phyloP scores from a whole-genome alignment of 2,113 vertebrate genomes.

The Craseonycteris thonglongyai region DNA sequence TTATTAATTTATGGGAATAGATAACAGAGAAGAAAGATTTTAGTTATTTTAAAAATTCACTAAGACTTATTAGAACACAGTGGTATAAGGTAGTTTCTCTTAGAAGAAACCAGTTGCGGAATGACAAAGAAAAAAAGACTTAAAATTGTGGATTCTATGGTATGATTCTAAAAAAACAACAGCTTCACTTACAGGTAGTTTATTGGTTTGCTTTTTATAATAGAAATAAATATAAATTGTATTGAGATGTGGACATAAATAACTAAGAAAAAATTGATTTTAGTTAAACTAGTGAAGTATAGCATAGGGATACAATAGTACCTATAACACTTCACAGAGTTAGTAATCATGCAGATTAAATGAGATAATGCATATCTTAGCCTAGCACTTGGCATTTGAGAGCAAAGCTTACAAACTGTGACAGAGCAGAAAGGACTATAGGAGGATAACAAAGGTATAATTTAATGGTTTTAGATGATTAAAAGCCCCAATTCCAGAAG shows the following conservation, averaged over 20 bases:
- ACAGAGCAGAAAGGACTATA: background rate
- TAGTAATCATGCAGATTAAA: background rate
- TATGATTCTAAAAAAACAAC: background rate
- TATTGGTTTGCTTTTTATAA: background rate
- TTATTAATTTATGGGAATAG: background rate
- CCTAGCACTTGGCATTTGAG: background rate
- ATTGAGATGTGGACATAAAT: background rate
- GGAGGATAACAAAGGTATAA: background rate
- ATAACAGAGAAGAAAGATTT: background rate
- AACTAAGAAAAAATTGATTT: background rate
- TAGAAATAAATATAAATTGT: background rate
- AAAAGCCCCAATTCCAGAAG: background rate
- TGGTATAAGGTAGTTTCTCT: background rate
- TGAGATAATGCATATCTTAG: background rate
- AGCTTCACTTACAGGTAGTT: background rate
- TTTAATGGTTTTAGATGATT: background rate
- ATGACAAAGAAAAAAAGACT: background rate
- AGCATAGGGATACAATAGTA: background rate
- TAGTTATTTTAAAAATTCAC: conserved; percentile 1
- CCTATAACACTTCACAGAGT: background rate
- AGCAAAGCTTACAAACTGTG: background rate
- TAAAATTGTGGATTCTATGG: background rate
- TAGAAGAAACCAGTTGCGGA: background rate
- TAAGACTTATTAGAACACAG: background rate
- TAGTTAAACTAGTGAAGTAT: background rate